These are phyloP conservation scores for Apostichopus japonicus DNA, from an alignment of 35 echinoderm and acorn worm species.

Conservation along the genomic window DNA sequence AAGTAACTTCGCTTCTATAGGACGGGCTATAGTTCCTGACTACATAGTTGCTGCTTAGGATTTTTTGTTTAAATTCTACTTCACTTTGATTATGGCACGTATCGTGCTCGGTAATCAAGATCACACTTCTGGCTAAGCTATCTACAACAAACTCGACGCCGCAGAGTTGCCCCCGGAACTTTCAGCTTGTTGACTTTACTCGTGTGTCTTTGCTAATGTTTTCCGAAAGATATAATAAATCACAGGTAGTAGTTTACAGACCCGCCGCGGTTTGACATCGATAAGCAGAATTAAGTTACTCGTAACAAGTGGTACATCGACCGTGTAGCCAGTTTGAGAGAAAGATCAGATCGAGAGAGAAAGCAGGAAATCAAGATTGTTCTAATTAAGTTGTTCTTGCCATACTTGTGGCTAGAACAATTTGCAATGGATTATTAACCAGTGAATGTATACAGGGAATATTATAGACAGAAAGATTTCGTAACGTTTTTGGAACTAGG, in stretches of 20 bases:
- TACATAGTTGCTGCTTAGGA: too few relatives aligned
- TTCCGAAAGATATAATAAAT: not conserved
- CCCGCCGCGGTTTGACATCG: not conserved
- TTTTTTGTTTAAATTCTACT: too few relatives aligned
- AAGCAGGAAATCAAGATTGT: not conserved
- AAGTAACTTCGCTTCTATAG: too few relatives aligned
- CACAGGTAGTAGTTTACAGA: constrained; percentile 6
- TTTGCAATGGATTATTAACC: too few relatives aligned
- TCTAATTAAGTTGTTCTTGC: not conserved
- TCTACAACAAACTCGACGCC: not conserved
- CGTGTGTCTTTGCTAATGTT: not conserved
- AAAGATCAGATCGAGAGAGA: not conserved
- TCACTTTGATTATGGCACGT: not conserved
- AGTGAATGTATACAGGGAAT: too few relatives aligned
- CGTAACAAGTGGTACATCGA: not conserved
- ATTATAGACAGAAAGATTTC: too few relatives aligned
- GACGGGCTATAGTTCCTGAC: too few relatives aligned
- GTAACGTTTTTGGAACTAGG: too few relatives aligned
- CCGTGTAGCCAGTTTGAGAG: not conserved
- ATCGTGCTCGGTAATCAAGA: not conserved
- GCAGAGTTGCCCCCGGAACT: constrained; percentile 18
- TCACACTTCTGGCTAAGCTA: not conserved
- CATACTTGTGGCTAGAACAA: too few relatives aligned
- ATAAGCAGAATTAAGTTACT: not conserved
- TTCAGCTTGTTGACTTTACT: constrained; percentile 4